Evolutionary conservation across 2,113 vertebrate genomes (phyloP), one percentile per base, ranked within the genome.

Genomic region (Epinephelus lanceolatus): DNA sequence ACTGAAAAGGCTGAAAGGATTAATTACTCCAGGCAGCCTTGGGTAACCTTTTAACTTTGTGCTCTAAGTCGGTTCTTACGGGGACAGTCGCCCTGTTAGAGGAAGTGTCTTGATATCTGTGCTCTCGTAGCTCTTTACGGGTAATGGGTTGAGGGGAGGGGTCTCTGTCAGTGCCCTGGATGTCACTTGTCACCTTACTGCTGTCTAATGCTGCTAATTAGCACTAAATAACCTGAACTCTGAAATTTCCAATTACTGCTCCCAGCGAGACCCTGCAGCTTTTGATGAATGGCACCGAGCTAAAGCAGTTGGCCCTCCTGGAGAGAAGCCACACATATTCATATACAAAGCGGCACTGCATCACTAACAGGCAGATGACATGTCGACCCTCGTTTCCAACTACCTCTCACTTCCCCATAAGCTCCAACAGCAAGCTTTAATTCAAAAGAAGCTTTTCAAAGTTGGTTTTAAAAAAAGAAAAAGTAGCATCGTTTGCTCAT

Each of bases 1-100:
- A 72, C 60, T 88, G 81, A 90, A 86, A 84, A 68, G 88, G 63
- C 88, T 89, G 71, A 27, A 76, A 86, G 85, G 91, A 93, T 91
- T 92, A 93, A 91, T 92, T 89, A 84, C 84, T 88, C 63, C 61
- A 61, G 79, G 71, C 80, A 81, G 82, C 73, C 70, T 55, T 5
- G 60, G 67, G 78, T 91, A 91, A 92, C 90, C 90, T 92, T 93
- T 92, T 91, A 92, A 92, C 85, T 86, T 85, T 71, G 69, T 17
- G 17, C 81, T 88, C 62, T 78, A 49, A 83, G 83, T 83, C 5
- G 8, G 56, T 78, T 91, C 37, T 66, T 82, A 86, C 42, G 30
- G 60, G 71, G 70, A 68, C 33, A 86, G 55, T 81, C 65, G 52
- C 15, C 83, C 56, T 61, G 68, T 87, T 74, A 85, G 73, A 71